Percentiles rank a stretch among this genome's conserved stretches.
phyloP scores from a whole-genome alignment of 2,888 invertebrate species.

The Nymphalis polychloros region DNA sequence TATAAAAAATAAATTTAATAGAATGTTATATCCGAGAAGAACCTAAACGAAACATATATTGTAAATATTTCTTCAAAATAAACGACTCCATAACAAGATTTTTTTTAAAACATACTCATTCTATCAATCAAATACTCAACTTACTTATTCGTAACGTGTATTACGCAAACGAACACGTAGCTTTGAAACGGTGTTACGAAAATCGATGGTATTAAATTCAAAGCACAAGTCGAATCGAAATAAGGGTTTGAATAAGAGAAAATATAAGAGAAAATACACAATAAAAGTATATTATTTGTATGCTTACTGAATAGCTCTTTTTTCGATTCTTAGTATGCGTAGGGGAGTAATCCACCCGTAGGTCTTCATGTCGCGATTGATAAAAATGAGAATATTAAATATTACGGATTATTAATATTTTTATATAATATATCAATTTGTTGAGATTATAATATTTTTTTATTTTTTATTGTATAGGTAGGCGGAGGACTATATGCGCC shows the following conservation, averaged over 20 bases:
- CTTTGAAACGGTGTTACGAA: conserved; percentile 35
- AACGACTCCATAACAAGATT: background rate
- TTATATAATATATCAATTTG: background rate
- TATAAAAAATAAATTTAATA: too few relatives aligned
- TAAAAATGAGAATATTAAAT: conserved; percentile 3
- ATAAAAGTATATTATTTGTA: conserved; percentile 49
- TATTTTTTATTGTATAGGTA: too few relatives aligned
- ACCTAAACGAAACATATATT: background rate
- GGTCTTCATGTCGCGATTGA: conserved; percentile 16
- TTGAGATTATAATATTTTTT: too few relatives aligned
- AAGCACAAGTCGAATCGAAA: conserved; percentile 44
- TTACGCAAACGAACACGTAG: conserved; percentile 5
- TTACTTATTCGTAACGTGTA: conserved; percentile 9
- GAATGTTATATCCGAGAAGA: background rate
- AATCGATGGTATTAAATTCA: conserved; percentile 47
- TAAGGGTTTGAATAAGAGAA: conserved; percentile 46
- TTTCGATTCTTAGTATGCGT: conserved; percentile 36
- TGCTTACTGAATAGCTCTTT: conserved; percentile 45
- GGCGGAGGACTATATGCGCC: too few relatives aligned
- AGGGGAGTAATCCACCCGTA: conserved; percentile 41
- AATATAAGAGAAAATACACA: conserved; percentile 40
- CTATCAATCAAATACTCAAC: background rate
- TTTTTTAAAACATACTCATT: background rate
- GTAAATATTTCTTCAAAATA: background rate
- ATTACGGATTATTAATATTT: background rate